Conservation (phyloP, 2,113 vertebrate species). For the Falco punctatus region DNA sequence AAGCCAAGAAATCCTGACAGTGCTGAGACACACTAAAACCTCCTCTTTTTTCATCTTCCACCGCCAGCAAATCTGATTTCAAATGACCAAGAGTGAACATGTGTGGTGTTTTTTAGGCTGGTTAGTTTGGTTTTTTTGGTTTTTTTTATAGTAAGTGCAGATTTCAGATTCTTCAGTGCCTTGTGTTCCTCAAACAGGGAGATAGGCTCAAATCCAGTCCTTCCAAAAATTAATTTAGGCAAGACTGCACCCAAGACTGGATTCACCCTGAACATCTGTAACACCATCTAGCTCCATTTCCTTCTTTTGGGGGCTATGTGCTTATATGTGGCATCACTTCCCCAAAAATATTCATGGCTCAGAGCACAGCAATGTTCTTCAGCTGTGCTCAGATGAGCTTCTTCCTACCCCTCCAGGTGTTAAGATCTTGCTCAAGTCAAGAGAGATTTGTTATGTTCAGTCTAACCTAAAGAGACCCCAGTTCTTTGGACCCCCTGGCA, state of each 20-base stretch:
- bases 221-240: neutral
- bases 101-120: neutral
- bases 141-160: neutral
- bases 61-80: neutral
- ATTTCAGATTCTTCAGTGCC: neutral
- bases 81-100: neutral
- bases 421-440: neutral
- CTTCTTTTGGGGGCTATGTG: neutral
- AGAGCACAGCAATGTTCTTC: neutral
- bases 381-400: neutral
- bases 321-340: neutral
- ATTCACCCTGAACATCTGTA: neutral
- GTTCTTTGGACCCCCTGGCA: neutral
- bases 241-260: neutral
- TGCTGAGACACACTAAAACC: neutral
- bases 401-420: neutral
- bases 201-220: neutral
- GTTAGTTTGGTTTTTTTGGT: too few relatives aligned
- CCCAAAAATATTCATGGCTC: neutral
- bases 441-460: neutral
- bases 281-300: neutral
- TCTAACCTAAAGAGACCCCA: neutral
- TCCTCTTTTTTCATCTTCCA: neutral
- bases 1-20: neutral
- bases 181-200: neutral